phyloP scores from a whole-genome alignment of 2,888 invertebrate species.

The Yponomeuta plumbellus region DNA sequence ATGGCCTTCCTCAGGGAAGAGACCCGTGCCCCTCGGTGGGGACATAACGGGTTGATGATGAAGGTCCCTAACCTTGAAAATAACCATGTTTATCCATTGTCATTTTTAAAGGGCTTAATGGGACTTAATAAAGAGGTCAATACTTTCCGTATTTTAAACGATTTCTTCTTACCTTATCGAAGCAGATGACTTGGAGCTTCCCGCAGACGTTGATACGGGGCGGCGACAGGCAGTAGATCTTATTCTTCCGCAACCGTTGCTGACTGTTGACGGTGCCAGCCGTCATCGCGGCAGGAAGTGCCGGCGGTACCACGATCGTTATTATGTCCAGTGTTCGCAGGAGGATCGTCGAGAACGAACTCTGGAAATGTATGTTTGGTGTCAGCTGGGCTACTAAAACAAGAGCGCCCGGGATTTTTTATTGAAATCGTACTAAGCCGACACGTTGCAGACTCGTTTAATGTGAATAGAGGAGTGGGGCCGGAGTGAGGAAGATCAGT shows the following conservation, averaged over 20 bases:
- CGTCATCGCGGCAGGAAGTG: conserved; percentile 92
- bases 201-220: conserved; percentile 87
- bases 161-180: conserved; percentile 95
- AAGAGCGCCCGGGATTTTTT: no score
- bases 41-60: no score
- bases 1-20: no score
- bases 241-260: conserved; percentile 78
- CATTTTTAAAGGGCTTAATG: no score
- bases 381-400: neutral
- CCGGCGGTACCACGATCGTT: conserved; percentile 95
- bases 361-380: conserved; percentile 45
- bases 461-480: no score
- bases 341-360: conserved; percentile 76
- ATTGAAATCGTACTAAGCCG: no score
- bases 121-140: no score
- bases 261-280: conserved; percentile 88
- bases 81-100: no score
- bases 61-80: no score
- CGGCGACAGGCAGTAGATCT: conserved; percentile 88
- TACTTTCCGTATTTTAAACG: neutral
- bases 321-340: conserved; percentile 91
- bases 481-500: no score
- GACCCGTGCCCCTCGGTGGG: no score
- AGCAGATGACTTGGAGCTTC: conserved; percentile 88
- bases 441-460: no score